Evolutionary conservation across 2,797 vertebrate species (phyloP).

Genomic region (Xyrichtys novacula): DNA sequence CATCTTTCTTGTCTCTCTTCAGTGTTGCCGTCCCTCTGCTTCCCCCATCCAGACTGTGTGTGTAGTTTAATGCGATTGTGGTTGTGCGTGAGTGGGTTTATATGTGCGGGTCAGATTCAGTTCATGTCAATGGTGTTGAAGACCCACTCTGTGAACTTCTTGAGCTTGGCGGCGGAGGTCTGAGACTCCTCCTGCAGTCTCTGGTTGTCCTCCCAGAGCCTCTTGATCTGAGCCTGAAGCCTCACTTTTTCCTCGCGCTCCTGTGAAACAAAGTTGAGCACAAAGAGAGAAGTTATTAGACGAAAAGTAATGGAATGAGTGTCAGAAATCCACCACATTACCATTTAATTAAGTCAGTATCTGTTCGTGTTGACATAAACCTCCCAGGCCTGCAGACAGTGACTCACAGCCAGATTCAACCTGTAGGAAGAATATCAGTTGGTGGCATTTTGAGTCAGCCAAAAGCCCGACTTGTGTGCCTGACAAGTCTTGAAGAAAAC

Average conservation of each 20-base stretch:
- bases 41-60: conserved; percentile 24
- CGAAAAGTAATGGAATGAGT: neutral
- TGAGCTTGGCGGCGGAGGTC: conserved; percentile 95
- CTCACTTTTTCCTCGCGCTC: conserved; percentile 95
- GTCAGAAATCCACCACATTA: neutral
- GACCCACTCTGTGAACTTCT: conserved; percentile 99
- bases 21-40: conserved; percentile 14
- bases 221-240: conserved; percentile 94
- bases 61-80: conserved; percentile 34
- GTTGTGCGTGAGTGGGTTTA: neutral
- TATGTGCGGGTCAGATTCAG: conserved; percentile 75
- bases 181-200: conserved; percentile 96
- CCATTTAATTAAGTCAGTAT: neutral
- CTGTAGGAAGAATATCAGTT: conserved; percentile 27
- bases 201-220: conserved; percentile 96
- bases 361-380: conserved; percentile 30
- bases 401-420: conserved; percentile 18
- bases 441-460: conserved; percentile 24
- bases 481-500: conserved; percentile 6
- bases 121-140: conserved; percentile 99
- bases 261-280: conserved; percentile 68
- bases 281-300: neutral
- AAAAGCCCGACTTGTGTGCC: neutral
- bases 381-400: conserved; percentile 16
- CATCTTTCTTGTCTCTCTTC: conserved; percentile 1